Percentiles rank a stretch among this genome's conserved stretches.
phyloP scores from a whole-genome alignment of 2,113 vertebrate species.

The Grammomys surdaster region DNA sequence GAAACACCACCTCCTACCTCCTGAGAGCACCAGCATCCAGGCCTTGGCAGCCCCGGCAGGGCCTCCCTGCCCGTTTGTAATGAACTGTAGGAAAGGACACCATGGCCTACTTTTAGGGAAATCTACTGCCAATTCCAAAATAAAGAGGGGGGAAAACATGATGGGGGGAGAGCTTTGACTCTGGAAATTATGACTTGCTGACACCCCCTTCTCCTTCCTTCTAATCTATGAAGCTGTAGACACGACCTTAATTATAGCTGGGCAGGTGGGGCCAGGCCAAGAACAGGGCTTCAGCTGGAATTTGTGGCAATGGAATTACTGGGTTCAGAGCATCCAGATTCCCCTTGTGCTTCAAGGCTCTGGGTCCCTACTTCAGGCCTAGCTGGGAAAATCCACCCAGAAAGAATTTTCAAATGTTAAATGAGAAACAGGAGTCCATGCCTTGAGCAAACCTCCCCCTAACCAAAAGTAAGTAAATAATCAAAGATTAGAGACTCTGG shows the following conservation, averaged over 20 bases:
- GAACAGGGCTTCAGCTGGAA: constrained; percentile 40
- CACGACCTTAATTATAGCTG: constrained; percentile 86
- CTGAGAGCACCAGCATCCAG: constrained; percentile 79
- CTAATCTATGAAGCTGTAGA: constrained; percentile 84
- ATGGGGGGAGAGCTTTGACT: constrained; percentile 78
- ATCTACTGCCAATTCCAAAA: constrained; percentile 86
- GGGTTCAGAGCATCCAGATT: constrained; percentile 16
- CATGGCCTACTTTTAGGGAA: constrained; percentile 87
- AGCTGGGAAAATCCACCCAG: not conserved
- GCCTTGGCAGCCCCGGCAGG: constrained; percentile 77
- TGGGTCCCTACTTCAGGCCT: not conserved
- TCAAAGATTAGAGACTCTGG: not conserved
- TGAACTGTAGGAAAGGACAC: constrained; percentile 84
- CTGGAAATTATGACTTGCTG: constrained; percentile 85
- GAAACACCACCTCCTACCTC: constrained; percentile 78
- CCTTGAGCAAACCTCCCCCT: not conserved
- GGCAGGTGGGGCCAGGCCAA: constrained; percentile 74
- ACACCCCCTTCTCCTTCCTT: constrained; percentile 82
- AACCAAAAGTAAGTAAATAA: not conserved
- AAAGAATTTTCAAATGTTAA: not conserved
- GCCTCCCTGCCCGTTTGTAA: constrained; percentile 78
- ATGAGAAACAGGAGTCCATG: not conserved
- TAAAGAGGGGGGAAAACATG: constrained; percentile 69
- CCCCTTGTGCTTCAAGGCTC: not conserved
- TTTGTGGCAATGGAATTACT: not conserved